Evolutionary conservation across 2,888 invertebrate species (phyloP).

Genomic region (Limenitis camilla): DNA sequence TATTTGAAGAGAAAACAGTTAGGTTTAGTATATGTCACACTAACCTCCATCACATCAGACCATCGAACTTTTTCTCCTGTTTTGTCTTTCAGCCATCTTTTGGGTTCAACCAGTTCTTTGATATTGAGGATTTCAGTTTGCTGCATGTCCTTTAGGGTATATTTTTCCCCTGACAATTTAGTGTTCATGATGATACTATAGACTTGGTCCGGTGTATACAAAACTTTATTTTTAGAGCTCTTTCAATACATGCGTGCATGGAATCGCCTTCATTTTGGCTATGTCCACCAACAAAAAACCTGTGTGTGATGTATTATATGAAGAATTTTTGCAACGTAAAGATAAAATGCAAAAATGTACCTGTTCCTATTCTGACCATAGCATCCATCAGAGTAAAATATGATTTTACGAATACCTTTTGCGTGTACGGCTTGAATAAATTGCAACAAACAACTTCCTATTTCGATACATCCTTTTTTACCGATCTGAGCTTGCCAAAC

Average conservation of each 20-base stretch:
- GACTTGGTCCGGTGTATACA: slow-evolving; percentile 19
- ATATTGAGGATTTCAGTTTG: slow-evolving; percentile 9
- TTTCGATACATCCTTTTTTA: slow-evolving; percentile 24
- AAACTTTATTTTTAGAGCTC: slow-evolving; percentile 1
- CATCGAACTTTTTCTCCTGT: not conserved
- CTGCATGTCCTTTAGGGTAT: slow-evolving; percentile 13
- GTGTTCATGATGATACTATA: slow-evolving; percentile 15
- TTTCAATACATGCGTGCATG: slow-evolving; percentile 17
- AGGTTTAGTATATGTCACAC: not conserved
- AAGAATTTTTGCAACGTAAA: slow-evolving; percentile 7
- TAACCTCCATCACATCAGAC: not conserved
- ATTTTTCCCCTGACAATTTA: slow-evolving; percentile 16
- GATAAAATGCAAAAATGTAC: slow-evolving; percentile 14
- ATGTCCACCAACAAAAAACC: slow-evolving; percentile 19
- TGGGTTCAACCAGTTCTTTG: not conserved
- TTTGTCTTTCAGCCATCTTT: not conserved
- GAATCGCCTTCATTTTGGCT: slow-evolving; percentile 19
- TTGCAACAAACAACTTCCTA: slow-evolving; percentile 21
- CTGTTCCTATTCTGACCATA: slow-evolving; percentile 15
- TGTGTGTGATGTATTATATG: slow-evolving; percentile 10
- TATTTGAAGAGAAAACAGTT: not conserved
- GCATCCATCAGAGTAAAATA: slow-evolving; percentile 15
- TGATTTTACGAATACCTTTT: slow-evolving; percentile 4
- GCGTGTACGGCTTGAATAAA: slow-evolving; percentile 13
- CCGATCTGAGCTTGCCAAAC: slow-evolving; percentile 25